Conservation (phyloP, 1,140 invertebrate genomes). For the Cherax quadricarinatus region DNA sequence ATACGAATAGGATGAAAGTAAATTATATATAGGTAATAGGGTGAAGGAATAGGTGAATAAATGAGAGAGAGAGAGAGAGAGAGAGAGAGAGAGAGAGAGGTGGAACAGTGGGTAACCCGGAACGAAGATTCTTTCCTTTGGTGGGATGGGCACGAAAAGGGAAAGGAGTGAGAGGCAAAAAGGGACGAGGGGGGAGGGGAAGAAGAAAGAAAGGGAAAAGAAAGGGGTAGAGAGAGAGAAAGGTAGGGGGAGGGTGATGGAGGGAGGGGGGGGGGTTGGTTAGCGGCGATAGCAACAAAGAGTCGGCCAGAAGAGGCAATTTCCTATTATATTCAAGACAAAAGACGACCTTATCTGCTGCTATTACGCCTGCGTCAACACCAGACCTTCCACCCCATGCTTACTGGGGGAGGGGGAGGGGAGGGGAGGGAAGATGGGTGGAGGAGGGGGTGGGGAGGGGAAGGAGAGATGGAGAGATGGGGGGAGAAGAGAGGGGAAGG, state of each 20-base stretch:
- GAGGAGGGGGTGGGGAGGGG: no score
- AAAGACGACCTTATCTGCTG: conserved; percentile 36
- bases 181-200: background rate
- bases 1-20: background rate
- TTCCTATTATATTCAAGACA: conserved; percentile 42
- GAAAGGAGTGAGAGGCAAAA: background rate
- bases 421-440: no score
- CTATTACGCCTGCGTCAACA: conserved; percentile 32
- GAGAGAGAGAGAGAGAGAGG: no score
- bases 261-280: background rate
- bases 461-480: background rate
- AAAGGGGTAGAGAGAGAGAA: background rate
- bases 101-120: no score
- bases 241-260: background rate
- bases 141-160: no score
- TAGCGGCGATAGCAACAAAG: conserved; percentile 35
- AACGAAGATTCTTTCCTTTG: no score
- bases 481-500: no score
- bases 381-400: background rate
- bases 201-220: background rate
- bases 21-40: background rate
- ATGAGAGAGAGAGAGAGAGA: background rate
- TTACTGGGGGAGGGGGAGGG: no score
- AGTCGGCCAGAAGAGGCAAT: conserved; percentile 45
- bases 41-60: background rate